A percentile compares a stretch with the other conserved stretches of the same genome.
Conservation (phyloP, 2,797 vertebrate species). For the Enoplosus armatus region DNA sequence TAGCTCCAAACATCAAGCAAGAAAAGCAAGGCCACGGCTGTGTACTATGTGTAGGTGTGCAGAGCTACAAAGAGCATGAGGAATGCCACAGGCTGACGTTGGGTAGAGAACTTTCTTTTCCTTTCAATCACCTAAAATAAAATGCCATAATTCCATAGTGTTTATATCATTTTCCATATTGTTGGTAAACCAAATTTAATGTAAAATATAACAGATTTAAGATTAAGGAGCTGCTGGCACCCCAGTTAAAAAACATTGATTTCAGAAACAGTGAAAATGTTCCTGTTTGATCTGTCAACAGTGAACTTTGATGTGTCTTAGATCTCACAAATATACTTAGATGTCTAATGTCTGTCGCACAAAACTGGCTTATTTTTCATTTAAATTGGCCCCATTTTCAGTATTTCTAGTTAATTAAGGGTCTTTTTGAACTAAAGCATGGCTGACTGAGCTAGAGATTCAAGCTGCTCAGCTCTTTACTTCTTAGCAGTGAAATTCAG, state of each 20-base stretch:
- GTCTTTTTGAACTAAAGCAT: neutral
- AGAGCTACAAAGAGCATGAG: conserved; percentile 59
- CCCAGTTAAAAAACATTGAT: neutral
- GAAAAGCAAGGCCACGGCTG: conserved; percentile 15
- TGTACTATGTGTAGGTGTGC: conserved; percentile 48
- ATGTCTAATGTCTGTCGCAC: conserved; percentile 5
- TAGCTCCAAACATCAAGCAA: conserved; percentile 49
- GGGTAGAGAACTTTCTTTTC: conserved; percentile 16
- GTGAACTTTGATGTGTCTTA: neutral
- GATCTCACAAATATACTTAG: neutral
- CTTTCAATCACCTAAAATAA: conserved; percentile 5
- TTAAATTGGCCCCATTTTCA: neutral
- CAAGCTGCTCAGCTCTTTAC: conserved; percentile 26
- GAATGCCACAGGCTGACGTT: conserved; percentile 25
- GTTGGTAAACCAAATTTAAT: neutral
- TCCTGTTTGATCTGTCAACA: neutral
- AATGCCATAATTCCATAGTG: neutral
- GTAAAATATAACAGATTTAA: neutral
- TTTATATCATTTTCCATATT: neutral
- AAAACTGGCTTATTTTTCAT: neutral
- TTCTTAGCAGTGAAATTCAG: conserved; percentile 5
- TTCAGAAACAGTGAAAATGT: neutral
- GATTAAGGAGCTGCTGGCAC: neutral
- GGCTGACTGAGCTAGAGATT: conserved; percentile 4
- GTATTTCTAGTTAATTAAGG: conserved; percentile 22